Conservation (phyloP, 2,797 vertebrate genomes). For the Margarornis squamiger region DNA sequence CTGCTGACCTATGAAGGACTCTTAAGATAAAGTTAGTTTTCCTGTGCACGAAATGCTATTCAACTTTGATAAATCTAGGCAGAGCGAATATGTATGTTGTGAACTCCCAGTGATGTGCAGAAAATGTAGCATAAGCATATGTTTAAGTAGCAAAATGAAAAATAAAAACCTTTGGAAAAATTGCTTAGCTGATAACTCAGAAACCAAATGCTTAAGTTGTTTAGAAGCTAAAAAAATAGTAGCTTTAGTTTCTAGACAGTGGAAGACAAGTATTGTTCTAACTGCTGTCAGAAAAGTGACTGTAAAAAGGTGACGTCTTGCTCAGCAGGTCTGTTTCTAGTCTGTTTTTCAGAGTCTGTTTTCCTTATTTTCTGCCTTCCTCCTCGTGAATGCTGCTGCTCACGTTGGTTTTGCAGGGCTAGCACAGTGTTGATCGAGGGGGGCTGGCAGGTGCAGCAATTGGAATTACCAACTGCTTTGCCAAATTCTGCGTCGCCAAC, state of each 20-base stretch:
- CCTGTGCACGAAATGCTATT: not conserved
- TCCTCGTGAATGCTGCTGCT: not conserved
- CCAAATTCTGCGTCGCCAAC: not conserved
- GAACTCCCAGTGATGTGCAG: not conserved
- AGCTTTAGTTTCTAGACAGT: not conserved
- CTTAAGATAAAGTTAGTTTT: conserved; percentile 7
- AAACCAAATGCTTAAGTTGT: not conserved
- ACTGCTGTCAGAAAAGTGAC: not conserved
- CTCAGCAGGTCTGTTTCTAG: not conserved
- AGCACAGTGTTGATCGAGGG: not conserved
- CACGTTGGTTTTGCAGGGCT: not conserved
- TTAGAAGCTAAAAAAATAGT: not conserved
- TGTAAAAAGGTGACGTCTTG: not conserved
- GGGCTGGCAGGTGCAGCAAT: not conserved
- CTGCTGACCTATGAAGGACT: conserved; percentile 24
- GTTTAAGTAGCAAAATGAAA: not conserved
- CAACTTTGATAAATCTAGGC: not conserved
- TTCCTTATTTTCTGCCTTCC: not conserved
- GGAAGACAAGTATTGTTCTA: not conserved
- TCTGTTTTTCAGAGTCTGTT: not conserved
- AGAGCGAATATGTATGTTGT: not conserved
- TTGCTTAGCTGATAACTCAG: not conserved
- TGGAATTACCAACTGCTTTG: not conserved
- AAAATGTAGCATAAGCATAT: not conserved
- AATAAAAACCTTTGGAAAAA: not conserved